A percentile compares a stretch with the other conserved stretches of the same genome.
These are phyloP conservation scores for Entelurus aequoreus DNA, from an alignment of 2,113 vertebrate genomes.

Conservation along the genomic window DNA sequence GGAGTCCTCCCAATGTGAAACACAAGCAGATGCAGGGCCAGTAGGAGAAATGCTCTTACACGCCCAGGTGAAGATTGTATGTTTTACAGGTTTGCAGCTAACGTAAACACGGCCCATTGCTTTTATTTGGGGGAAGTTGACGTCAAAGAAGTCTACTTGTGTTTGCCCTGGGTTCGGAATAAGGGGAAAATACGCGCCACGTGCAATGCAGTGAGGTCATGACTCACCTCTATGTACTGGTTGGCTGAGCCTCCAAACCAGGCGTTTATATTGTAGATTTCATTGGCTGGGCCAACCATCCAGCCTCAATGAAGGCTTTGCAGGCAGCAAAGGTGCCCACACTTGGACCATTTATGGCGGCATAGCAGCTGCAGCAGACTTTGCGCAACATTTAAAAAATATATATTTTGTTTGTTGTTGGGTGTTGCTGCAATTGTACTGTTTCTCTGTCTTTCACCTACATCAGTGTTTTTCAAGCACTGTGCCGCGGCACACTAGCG, in stretches of 20 bases:
- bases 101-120: slow-evolving; percentile 28
- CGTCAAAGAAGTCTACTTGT: slow-evolving; percentile 32
- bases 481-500: too few species aligned
- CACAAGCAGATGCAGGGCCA: slow-evolving; percentile 48
- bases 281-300: slow-evolving; percentile 55
- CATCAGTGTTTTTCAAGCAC: too few species aligned
- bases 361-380: background rate
- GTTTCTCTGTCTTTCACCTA: too few species aligned
- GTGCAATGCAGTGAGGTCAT: slow-evolving; percentile 5
- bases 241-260: slow-evolving; percentile 50
- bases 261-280: slow-evolving; percentile 58
- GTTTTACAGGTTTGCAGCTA: slow-evolving; percentile 36
- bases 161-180: slow-evolving; percentile 41
- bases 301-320: slow-evolving; percentile 67
- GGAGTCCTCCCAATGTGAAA: slow-evolving; percentile 34
- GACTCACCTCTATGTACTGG: slow-evolving; percentile 61
- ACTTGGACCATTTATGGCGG: slow-evolving; percentile 57
- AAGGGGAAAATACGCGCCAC: slow-evolving; percentile 25
- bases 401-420: background rate
- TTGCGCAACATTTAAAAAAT: background rate
- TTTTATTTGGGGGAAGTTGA: slow-evolving; percentile 45
- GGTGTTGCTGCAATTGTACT: background rate
- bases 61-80: slow-evolving; percentile 7
- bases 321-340: slow-evolving; percentile 49
- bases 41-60: slow-evolving; percentile 24